These are phyloP conservation scores for Odocoileus hemionus DNA, from an alignment of 2,113 vertebrate genomes.

Conservation along the genomic window DNA sequence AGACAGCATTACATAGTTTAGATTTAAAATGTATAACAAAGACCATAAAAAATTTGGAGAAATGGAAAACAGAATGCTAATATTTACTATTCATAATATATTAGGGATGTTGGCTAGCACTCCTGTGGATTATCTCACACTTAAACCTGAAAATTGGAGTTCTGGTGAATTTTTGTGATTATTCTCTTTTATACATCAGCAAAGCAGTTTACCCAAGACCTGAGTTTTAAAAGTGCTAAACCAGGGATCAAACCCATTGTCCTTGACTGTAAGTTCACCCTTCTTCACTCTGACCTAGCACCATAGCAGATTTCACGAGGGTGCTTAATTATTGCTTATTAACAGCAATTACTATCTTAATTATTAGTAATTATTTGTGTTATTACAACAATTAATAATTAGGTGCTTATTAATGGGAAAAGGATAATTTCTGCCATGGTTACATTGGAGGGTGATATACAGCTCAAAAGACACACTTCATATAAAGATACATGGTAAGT, in stretches of 20 bases:
- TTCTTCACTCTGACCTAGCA: neutral
- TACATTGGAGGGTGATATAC: neutral
- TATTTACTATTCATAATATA: neutral
- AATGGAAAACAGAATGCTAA: conserved; percentile 14
- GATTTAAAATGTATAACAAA: neutral
- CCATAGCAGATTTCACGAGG: neutral
- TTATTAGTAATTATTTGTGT: neutral
- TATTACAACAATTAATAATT: neutral
- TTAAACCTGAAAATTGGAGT: neutral
- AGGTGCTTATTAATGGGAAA: neutral
- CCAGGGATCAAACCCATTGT: neutral
- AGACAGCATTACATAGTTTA: neutral
- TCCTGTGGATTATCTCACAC: neutral
- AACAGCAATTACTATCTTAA: neutral
- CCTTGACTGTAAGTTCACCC: neutral
- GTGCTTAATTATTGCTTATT: neutral
- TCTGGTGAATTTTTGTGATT: neutral
- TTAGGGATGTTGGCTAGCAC: neutral
- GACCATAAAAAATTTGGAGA: neutral
- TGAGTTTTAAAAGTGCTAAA: neutral
- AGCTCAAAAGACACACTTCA: neutral
- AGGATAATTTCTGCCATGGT: neutral
- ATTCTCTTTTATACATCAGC: neutral
- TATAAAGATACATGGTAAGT: neutral
- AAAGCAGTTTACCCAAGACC: neutral